These are phyloP conservation scores for Galaxea fascicularis DNA, from an alignment of 92 coral and sea anemone species.

Conservation along the genomic window DNA sequence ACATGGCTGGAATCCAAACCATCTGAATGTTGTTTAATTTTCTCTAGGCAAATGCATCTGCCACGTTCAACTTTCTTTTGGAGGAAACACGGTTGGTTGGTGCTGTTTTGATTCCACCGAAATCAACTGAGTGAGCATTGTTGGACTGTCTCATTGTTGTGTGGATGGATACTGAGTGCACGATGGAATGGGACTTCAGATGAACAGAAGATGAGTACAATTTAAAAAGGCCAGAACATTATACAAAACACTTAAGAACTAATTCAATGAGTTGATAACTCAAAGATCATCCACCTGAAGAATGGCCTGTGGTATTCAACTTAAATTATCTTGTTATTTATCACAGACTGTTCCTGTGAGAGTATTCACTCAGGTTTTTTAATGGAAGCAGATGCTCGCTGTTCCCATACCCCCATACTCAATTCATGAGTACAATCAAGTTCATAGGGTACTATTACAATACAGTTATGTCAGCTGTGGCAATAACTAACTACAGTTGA, in stretches of 20 bases:
- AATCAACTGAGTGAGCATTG: not conserved
- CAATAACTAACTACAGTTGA: too few relatives aligned
- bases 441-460: too few relatives aligned
- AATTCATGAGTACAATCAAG: too few relatives aligned
- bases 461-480: too few relatives aligned
- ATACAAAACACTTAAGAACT: not conserved
- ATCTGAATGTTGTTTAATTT: not conserved
- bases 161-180: not conserved
- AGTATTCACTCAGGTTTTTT: too few relatives aligned
- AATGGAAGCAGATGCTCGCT: too few relatives aligned
- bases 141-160: not conserved
- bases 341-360: too few relatives aligned
- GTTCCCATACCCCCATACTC: too few relatives aligned
- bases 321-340: too few relatives aligned
- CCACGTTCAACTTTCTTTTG: conserved; percentile 93
- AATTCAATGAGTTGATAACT: not conserved
- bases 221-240: not conserved
- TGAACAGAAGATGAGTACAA: not conserved
- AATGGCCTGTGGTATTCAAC: too few relatives aligned
- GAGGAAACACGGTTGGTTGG: conserved; percentile 95
- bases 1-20: not conserved
- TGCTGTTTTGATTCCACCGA: conserved; percentile 95
- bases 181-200: not conserved
- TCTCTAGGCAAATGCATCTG: conserved; percentile 91
- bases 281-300: not conserved